A percentile compares a stretch with the other conserved stretches of the same genome.
Conservation (phyloP, 2,888 invertebrate species). For the Idaea dimidiata region DNA sequence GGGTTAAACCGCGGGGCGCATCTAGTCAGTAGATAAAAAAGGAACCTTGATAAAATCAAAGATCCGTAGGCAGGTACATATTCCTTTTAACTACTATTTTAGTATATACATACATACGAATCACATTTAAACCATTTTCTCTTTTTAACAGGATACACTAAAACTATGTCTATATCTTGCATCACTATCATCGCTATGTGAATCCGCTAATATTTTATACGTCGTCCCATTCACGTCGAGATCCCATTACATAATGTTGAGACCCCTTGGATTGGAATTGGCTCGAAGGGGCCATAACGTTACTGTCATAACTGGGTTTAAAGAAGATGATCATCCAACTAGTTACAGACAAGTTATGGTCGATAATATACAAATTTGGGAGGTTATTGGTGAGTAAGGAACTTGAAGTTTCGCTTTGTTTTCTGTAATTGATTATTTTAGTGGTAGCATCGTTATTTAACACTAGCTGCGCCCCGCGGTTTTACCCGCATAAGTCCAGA, state of each 20-base stretch:
- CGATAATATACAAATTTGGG: constrained; percentile 63
- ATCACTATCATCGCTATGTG: constrained; percentile 26
- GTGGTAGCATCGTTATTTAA: neutral
- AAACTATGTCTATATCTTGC: constrained; percentile 24
- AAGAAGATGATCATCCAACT: constrained; percentile 49
- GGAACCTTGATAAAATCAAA: no score
- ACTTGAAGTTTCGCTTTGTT: neutral
- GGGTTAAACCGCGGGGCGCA: no score
- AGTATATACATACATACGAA: no score
- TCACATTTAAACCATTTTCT: neutral
- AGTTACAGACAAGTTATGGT: constrained; percentile 64
- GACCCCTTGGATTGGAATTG: constrained; percentile 69
- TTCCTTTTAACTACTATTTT: no score
- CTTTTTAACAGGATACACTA: constrained; percentile 20
- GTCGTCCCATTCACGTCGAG: constrained; percentile 70
- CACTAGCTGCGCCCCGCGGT: no score
- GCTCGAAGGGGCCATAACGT: constrained; percentile 77
- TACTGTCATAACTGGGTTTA: constrained; percentile 67
- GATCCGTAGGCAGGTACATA: no score
- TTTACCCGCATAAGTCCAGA: no score
- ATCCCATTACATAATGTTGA: constrained; percentile 71
- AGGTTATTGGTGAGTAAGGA: constrained; percentile 52
- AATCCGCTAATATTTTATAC: constrained; percentile 66
- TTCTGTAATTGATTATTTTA: neutral
- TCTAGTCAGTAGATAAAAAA: no score